Base-by-base conservation (phyloP, 2,113 vertebrate species). In the Pitta sordida region DNA sequence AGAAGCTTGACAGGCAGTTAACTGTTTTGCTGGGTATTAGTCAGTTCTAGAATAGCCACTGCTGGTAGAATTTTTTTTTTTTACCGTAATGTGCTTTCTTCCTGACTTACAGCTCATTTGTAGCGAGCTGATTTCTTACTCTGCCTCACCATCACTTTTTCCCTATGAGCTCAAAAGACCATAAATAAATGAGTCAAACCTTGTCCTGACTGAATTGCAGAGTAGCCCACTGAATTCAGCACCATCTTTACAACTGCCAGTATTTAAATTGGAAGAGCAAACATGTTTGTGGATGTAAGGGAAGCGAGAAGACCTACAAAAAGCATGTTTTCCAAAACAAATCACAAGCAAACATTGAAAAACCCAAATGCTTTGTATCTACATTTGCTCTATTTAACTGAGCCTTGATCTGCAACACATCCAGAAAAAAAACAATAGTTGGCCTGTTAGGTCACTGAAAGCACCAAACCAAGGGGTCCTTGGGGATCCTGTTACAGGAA, bases 131-230 rank as follows among this genome's bases (percentile, higher is more conserved):
- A 59, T 76, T 94, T 97, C 70, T 84, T 80, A 37, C 62, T 91
- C 93, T 97, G 96, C 95, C 96, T 98, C 97, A 97, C 80, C 77
- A 94, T 67, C 34, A 24, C 64, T 70, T 88, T 93, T 95, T 92
- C 92, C 90, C 71, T 95, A 13, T 83, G 93, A 95, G 80, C 70
- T 93, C 55, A 83, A 83, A 90, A 92, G 93, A 20, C 82, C 60
- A 92, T 88, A 83, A 87, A 70, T 74, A 85, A 93, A 90, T 96
- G 95, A 96, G 91, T 96, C 94, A 93, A 83, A 59, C 75, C 84
- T 93, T 59, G 68, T 52, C 84, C 71, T 96, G 95, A 95, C 84
- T 91, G 82, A 96, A 91, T 58, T 92, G 63, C 78, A 85, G 87
- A 89, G 71, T 64, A 81, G 48, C 63, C 55, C n/a, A 67, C 59